Evolutionary conservation across 2,113 vertebrate species (phyloP).

Genomic region (Tachuris rubrigastra): DNA sequence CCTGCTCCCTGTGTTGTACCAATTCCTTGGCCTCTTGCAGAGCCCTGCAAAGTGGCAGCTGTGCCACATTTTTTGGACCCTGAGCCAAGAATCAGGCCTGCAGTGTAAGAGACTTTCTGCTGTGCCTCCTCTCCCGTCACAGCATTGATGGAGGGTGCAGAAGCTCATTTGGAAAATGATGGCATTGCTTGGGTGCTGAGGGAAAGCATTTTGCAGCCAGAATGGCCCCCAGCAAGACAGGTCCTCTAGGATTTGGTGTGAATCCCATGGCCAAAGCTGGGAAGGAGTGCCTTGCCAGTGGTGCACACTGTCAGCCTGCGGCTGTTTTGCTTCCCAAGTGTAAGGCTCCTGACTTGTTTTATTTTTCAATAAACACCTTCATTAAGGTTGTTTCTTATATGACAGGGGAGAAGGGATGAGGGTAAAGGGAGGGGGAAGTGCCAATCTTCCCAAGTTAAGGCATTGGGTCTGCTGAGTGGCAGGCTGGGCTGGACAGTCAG

Average conservation of each 20-base stretch:
- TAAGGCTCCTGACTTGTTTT: neutral
- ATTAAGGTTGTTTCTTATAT: neutral
- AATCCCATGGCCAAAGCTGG: neutral
- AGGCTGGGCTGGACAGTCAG: neutral
- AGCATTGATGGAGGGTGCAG: neutral
- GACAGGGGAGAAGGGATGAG: neutral
- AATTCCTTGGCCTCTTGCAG: neutral
- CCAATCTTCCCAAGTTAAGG: neutral
- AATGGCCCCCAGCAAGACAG: neutral
- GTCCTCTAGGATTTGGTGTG: neutral
- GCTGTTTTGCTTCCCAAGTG: neutral
- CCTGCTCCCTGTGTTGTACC: neutral
- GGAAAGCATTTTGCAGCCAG: neutral
- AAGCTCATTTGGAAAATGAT: neutral
- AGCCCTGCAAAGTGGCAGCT: neutral
- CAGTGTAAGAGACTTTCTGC: neutral
- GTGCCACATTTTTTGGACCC: neutral
- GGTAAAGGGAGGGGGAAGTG: neutral
- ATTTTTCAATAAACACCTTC: constrained; percentile 25
- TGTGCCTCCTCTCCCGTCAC: fast-evolving
- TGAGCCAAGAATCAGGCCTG: neutral
- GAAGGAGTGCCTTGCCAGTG: neutral
- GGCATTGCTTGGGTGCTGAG: neutral
- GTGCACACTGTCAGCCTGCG: neutral
- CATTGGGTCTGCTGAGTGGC: neutral